Conservation (phyloP, 2,113 vertebrate genomes). For the Talpa occidentalis region DNA sequence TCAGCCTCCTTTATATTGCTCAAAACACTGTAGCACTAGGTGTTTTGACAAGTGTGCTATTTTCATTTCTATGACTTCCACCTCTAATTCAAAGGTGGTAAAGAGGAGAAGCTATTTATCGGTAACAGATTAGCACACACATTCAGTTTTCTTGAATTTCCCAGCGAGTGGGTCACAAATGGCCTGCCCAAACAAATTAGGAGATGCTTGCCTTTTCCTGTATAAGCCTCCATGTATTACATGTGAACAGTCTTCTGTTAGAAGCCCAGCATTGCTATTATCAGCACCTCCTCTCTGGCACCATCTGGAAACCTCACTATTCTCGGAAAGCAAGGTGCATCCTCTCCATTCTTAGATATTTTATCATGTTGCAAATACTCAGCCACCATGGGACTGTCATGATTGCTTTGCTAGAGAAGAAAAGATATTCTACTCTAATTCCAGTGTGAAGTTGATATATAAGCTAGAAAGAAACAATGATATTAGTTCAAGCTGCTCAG, state of each 20-base stretch:
- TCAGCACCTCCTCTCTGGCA: background rate
- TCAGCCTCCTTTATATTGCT: slow-evolving; percentile 55
- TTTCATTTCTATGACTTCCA: slow-evolving; percentile 59
- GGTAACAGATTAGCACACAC: slow-evolving; percentile 46
- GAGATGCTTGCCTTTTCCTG: slow-evolving; percentile 23
- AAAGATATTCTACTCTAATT: slow-evolving; percentile 68
- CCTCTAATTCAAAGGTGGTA: slow-evolving; percentile 57
- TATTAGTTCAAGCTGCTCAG: slow-evolving; percentile 76
- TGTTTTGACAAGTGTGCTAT: slow-evolving; percentile 74
- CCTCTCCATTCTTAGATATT: slow-evolving; percentile 57
- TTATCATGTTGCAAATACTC: slow-evolving; percentile 48
- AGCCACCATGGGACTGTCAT: background rate
- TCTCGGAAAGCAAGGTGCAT: slow-evolving; percentile 63
- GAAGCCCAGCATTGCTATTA: background rate
- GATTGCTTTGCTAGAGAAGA: slow-evolving; percentile 52
- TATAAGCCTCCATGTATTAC: background rate
- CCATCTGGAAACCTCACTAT: slow-evolving; percentile 55
- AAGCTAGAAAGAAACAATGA: slow-evolving; percentile 66
- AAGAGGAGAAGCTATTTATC: slow-evolving; percentile 51
- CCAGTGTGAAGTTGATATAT: slow-evolving; percentile 65
- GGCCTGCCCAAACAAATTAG: slow-evolving; percentile 26
- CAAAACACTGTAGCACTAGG: background rate
- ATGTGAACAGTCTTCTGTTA: background rate
- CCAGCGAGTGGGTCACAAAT: slow-evolving; percentile 45
- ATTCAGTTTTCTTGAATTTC: slow-evolving; percentile 64